Conservation (phyloP, 2,797 vertebrate genomes). For the Thaleichthys pacificus region DNA sequence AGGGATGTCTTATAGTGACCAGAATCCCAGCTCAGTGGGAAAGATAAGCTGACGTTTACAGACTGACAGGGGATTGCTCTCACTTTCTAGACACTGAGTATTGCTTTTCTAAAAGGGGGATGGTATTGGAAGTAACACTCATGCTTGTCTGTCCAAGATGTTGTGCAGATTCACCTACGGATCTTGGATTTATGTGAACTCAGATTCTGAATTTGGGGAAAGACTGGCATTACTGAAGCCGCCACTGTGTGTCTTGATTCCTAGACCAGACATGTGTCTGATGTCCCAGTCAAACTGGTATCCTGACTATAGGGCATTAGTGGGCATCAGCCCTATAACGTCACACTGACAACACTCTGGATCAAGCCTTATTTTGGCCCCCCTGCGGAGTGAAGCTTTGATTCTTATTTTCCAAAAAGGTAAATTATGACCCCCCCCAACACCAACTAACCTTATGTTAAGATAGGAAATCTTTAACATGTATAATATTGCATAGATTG, state of each 20-base stretch:
- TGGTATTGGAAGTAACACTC: not conserved
- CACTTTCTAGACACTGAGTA: slow-evolving; percentile 4
- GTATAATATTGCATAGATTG: not conserved
- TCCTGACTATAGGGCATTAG: not conserved
- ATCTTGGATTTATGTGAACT: not conserved
- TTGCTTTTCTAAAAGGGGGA: not conserved
- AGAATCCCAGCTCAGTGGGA: slow-evolving; percentile 21
- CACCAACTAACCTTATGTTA: slow-evolving; percentile 18
- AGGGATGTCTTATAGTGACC: slow-evolving; percentile 16
- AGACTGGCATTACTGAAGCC: not conserved
- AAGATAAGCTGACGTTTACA: slow-evolving; percentile 28
- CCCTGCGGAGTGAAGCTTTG: slow-evolving; percentile 9
- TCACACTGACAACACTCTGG: not conserved
- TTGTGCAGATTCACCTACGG: not conserved
- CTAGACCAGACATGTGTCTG: not conserved
- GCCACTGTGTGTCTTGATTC: not conserved
- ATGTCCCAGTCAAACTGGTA: not conserved
- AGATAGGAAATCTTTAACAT: not conserved
- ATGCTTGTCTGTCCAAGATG: not conserved
- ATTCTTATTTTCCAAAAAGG: slow-evolving; percentile 7
- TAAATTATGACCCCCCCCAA: not conserved
- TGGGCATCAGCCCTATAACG: not conserved
- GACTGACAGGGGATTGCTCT: slow-evolving; percentile 9
- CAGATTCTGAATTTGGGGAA: not conserved
- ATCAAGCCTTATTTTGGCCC: slow-evolving; percentile 16